Conservation (phyloP, 2,113 vertebrate species). For the Gavialis gangeticus region DNA sequence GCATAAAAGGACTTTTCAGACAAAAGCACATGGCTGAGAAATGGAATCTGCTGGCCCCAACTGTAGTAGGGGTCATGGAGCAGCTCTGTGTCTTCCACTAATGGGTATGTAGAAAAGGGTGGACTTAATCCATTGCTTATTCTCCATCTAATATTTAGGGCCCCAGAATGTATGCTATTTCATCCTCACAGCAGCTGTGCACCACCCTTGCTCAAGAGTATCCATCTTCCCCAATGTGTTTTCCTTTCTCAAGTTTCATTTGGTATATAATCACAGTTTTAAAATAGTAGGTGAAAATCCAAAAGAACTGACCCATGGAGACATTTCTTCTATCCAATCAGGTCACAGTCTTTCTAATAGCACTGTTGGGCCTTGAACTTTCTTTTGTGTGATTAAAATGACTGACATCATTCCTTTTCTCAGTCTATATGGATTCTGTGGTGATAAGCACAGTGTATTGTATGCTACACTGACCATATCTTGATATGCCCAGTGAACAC, state of each 20-base stretch:
- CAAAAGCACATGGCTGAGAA: not conserved
- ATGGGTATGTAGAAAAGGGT: not conserved
- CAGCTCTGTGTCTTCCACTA: not conserved
- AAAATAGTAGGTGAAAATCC: not conserved
- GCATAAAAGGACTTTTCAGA: not conserved
- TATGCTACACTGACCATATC: not conserved
- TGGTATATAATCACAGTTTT: not conserved
- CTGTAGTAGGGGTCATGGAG: not conserved
- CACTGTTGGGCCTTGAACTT: not conserved
- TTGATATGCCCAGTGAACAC: not conserved
- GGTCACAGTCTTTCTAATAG: not conserved
- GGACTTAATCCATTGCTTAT: not conserved
- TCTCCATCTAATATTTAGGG: not conserved
- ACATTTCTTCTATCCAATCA: not conserved
- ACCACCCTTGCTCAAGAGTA: not conserved
- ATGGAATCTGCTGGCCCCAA: not conserved
- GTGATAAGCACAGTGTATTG: not conserved
- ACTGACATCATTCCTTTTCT: constrained; percentile 2
- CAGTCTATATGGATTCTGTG: not conserved
- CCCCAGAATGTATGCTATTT: accelerated
- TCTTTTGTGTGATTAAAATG: not conserved
- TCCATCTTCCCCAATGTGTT: not conserved
- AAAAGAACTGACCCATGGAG: not conserved
- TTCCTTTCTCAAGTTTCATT: not conserved
- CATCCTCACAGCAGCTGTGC: not conserved